A percentile compares a stretch with the other conserved stretches of the same genome.
phyloP scores from a whole-genome alignment of 2,888 invertebrate species.

The Ennomos erosarius region DNA sequence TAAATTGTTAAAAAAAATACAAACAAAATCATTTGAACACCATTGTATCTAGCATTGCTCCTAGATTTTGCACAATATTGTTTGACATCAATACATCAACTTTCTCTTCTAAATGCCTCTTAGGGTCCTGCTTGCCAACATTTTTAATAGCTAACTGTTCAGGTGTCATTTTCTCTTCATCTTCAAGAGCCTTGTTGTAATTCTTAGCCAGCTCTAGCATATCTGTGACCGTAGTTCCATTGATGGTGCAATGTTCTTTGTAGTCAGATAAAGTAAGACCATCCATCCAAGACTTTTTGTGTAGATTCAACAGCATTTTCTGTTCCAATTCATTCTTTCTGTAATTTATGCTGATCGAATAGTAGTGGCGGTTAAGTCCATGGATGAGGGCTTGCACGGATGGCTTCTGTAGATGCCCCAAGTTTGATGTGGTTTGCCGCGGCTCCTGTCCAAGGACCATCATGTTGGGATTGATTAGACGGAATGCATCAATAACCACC shows the following conservation, averaged over 20 bases:
- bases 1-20: slow-evolving; percentile 52
- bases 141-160: slow-evolving; percentile 99
- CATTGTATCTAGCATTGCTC: slow-evolving; percentile 95
- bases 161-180: slow-evolving; percentile 99
- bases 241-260: slow-evolving; percentile 95
- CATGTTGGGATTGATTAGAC: slow-evolving; percentile 99
- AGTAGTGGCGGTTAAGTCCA: slow-evolving; percentile 99
- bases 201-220: slow-evolving; percentile 99
- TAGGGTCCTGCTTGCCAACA: slow-evolving; percentile 99
- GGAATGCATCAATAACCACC: slow-evolving; percentile 99
- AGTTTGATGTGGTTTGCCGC: slow-evolving; percentile 98
- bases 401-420: slow-evolving; percentile 99
- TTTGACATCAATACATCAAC: slow-evolving; percentile 98
- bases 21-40: slow-evolving; percentile 78
- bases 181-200: slow-evolving; percentile 98
- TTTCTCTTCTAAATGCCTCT: slow-evolving; percentile 99
- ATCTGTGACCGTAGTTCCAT: slow-evolving; percentile 97
- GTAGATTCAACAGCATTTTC: slow-evolving; percentile 99
- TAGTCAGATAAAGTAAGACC: slow-evolving; percentile 96
- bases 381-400: slow-evolving; percentile 99
- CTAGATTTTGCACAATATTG: slow-evolving; percentile 98
- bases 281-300: slow-evolving; percentile 99
- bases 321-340: slow-evolving; percentile 99
- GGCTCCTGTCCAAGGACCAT: slow-evolving; percentile 99
- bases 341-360: slow-evolving; percentile 99